Percentiles rank a stretch among this genome's conserved stretches.
These are phyloP conservation scores for Agelas oroides DNA, from an alignment of 37 sponge, comb jelly and placozoan species.

Conservation along the genomic window DNA sequence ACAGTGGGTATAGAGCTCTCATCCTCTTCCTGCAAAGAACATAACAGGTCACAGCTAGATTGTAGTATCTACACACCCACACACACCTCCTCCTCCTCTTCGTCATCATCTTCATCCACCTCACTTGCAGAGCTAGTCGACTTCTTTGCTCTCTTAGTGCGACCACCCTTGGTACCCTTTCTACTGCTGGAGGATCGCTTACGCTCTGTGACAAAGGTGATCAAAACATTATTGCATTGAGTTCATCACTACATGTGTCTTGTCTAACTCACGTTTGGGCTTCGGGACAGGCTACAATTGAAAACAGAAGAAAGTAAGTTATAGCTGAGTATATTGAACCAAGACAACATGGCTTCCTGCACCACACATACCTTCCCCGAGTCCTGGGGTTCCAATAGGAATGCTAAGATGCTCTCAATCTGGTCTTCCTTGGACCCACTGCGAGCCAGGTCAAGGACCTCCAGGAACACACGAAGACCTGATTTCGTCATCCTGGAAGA, in stretches of 20 bases:
- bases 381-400: slow-evolving; percentile 46
- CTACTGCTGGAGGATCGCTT: too few species aligned
- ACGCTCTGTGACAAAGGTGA: too few species aligned
- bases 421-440: slow-evolving; percentile 45
- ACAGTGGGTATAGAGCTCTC: neutral
- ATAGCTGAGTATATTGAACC: too few species aligned
- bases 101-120: slow-evolving; percentile 8
- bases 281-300: too few species aligned
- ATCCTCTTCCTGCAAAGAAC: neutral
- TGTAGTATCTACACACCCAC: too few species aligned
- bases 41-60: too few species aligned
- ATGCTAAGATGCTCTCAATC: slow-evolving; percentile 44
- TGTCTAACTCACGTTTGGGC: neutral
- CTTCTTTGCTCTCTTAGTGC: neutral
- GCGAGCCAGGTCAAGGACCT: slow-evolving; percentile 7
- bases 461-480: neutral
- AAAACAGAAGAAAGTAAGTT: too few species aligned
- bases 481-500: neutral
- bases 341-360: too few species aligned
- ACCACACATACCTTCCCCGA: neutral
- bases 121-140: neutral
- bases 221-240: too few species aligned
- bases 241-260: too few species aligned
- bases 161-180: neutral
- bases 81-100: neutral